These are phyloP conservation scores for Amphipyra tragopoginis DNA, from an alignment of 2,888 invertebrate species.

Conservation along the genomic window DNA sequence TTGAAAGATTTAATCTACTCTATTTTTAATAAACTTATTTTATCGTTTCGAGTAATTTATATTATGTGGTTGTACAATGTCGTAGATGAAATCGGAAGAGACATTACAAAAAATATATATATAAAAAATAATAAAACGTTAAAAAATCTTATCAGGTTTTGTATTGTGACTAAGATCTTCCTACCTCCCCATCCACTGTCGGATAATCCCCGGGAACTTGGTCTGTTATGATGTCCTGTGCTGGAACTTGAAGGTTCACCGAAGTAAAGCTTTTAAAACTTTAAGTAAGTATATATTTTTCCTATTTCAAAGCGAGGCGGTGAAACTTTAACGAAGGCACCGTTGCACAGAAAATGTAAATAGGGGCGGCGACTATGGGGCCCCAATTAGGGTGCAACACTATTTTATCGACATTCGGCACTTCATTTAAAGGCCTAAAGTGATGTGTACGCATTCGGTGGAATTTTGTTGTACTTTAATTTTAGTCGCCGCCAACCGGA, in stretches of 20 bases:
- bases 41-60: slow-evolving; percentile 90
- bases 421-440: slow-evolving; percentile 88
- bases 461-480: slow-evolving; percentile 80
- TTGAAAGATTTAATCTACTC: slow-evolving; percentile 89
- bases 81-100: slow-evolving; percentile 83
- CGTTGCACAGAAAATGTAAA: slow-evolving; percentile 68
- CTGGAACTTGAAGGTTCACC: slow-evolving; percentile 73
- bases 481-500: slow-evolving; percentile 81
- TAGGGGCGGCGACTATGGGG: slow-evolving; percentile 85
- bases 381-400: slow-evolving; percentile 80
- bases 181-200: slow-evolving; percentile 77
- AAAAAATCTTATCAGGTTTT: slow-evolving; percentile 84
- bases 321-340: slow-evolving; percentile 74
- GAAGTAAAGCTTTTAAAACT: slow-evolving; percentile 26
- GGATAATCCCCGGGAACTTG: slow-evolving; percentile 76
- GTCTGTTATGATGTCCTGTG: slow-evolving; percentile 75
- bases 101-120: slow-evolving; percentile 83
- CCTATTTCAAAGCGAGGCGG: slow-evolving; percentile 27
- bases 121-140: slow-evolving; percentile 88
- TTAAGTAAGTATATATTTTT: slow-evolving; percentile 25
- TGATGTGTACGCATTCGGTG: slow-evolving; percentile 81
- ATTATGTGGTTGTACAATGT: slow-evolving; percentile 88
- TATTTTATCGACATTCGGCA: slow-evolving; percentile 80
- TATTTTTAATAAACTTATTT: slow-evolving; percentile 89
- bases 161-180: slow-evolving; percentile 73